Conservation (phyloP, 2,797 vertebrate genomes). For the Neosilurus mollespiculum region DNA sequence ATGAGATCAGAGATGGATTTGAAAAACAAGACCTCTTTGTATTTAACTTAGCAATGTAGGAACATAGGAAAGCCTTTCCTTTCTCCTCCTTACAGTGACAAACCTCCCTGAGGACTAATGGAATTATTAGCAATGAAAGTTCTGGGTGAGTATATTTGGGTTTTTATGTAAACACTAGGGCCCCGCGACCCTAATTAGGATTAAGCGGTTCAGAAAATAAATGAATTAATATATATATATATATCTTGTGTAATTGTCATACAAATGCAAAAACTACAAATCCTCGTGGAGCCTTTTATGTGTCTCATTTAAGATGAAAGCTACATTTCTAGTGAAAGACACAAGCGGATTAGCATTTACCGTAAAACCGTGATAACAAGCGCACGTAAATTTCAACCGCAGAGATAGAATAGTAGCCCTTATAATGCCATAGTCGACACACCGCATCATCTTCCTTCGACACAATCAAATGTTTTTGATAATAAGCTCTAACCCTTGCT, state of each 20-base stretch:
- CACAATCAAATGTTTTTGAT: not conserved
- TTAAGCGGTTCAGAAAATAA: no score
- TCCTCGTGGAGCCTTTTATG: no score
- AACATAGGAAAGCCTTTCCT: not conserved
- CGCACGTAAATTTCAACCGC: not conserved
- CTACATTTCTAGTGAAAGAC: not conserved
- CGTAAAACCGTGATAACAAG: not conserved
- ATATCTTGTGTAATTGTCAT: no score
- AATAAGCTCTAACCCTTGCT: not conserved
- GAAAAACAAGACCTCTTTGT: not conserved
- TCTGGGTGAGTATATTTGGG: no score
- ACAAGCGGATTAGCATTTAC: constrained; percentile 1
- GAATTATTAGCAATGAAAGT: no score
- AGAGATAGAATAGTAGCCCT: not conserved
- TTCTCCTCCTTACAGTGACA: no score
- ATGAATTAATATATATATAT: no score
- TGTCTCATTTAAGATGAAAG: not conserved
- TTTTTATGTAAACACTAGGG: no score
- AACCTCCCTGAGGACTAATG: no score
- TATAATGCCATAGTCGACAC: not conserved
- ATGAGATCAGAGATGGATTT: not conserved
- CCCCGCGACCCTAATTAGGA: no score
- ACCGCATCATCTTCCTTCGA: not conserved
- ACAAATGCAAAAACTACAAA: not conserved
- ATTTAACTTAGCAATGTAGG: no score